Evolutionary conservation across 2,888 invertebrate genomes (phyloP).

Genomic region (Caenorhabditis sp.): DNA sequence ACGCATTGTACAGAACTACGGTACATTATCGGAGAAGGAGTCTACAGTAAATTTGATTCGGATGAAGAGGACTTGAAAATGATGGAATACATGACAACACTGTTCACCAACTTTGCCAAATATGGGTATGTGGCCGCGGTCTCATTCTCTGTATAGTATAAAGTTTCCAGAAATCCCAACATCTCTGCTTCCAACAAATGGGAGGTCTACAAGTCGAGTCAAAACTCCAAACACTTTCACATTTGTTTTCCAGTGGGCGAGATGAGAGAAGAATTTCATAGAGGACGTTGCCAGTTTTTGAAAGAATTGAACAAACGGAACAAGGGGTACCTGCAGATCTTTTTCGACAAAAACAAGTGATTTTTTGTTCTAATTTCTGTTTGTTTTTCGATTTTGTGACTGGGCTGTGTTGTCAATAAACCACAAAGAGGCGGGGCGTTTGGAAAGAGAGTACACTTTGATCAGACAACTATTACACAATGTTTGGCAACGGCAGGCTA

Average conservation of each 20-base stretch:
- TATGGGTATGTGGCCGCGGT: conserved; percentile 56
- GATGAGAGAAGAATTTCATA: conserved; percentile 35
- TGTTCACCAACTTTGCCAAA: conserved; percentile 74
- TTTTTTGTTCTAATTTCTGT: conserved; percentile 19
- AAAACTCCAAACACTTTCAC: conserved; percentile 9
- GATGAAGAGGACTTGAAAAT: conserved; percentile 66
- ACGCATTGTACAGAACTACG: conserved; percentile 74
- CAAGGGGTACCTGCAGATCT: conserved; percentile 36
- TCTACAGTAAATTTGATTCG: conserved; percentile 70
- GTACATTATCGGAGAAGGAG: conserved; percentile 73
- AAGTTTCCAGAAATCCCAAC: conserved; percentile 27
- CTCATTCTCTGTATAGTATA: neutral
- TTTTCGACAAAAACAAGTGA: conserved; percentile 32
- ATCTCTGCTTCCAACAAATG: conserved; percentile 2
- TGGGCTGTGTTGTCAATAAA: conserved; percentile 49
- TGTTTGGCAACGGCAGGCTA: conserved; percentile 42
- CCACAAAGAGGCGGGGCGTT: conserved; percentile 46
- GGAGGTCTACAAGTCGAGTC: neutral
- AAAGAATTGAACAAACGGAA: conserved; percentile 16
- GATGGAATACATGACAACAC: conserved; percentile 69
- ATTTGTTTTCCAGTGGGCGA: neutral
- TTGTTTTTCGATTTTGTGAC: conserved; percentile 38
- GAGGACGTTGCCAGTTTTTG: conserved; percentile 19
- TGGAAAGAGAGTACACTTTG: conserved; percentile 17
- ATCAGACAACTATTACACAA: conserved; percentile 52